A percentile compares a stretch with the other conserved stretches of the same genome.
Conservation (phyloP, 2,113 vertebrate genomes). For the Anolis carolinensis region DNA sequence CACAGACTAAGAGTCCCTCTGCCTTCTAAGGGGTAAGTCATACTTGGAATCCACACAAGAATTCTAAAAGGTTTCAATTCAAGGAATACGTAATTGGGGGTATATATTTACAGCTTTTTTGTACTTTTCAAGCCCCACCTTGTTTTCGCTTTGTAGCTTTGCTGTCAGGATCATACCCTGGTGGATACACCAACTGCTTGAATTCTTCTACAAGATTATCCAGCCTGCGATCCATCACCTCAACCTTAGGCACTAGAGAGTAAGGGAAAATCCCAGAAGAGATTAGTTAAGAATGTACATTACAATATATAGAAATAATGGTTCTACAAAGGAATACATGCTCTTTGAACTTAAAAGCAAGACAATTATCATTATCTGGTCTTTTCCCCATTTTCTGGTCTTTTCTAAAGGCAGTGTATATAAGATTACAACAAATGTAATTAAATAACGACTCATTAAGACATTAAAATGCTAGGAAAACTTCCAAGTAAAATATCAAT, state of each 20-base stretch:
- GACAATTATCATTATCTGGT: not conserved
- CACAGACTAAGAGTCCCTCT: too few relatives aligned
- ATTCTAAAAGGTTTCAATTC: not conserved
- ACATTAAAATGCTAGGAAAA: too few relatives aligned
- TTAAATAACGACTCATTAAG: too few relatives aligned
- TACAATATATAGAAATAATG: not conserved
- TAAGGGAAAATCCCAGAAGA: not conserved
- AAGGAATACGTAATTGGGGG: not conserved
- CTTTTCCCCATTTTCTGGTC: too few relatives aligned
- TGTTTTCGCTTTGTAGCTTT: slow-evolving; percentile 82
- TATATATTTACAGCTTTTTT: not conserved
- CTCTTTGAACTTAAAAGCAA: not conserved
- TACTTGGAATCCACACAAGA: too few relatives aligned
- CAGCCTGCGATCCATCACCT: slow-evolving; percentile 85
- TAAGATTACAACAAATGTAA: too few relatives aligned
- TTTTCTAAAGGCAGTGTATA: too few relatives aligned
- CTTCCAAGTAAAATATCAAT: too few relatives aligned
- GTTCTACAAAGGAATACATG: not conserved
- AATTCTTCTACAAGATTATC: slow-evolving; percentile 87
- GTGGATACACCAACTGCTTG: slow-evolving; percentile 91
- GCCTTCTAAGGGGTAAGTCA: not conserved
- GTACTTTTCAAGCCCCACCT: slow-evolving; percentile 53
- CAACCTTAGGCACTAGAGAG: slow-evolving; percentile 86
- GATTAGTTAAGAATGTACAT: not conserved
- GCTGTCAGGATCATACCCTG: slow-evolving; percentile 82